Evolutionary conservation across 2,113 vertebrate genomes (phyloP), one percentile per base, ranked within the genome.

Genomic region (Xyliphius kryptos): DNA sequence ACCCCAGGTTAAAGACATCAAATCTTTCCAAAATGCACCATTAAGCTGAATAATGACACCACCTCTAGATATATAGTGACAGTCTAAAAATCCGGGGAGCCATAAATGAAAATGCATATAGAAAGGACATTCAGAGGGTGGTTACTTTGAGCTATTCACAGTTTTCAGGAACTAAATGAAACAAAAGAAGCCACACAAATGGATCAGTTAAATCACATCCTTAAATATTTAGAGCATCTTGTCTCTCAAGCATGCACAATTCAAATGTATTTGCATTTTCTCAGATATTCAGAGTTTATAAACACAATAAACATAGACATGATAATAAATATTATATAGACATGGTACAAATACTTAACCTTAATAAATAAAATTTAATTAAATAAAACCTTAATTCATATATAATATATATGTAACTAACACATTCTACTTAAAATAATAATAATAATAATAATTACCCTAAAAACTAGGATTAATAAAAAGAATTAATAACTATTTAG

Each of bases 11-110:
- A 70, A 76, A 60, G 22, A 64, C 48, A 65, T 56, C 63, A 70
- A 72, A 71, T 74, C 66, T 68, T 74, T 21, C 19, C 36, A 17
- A 56, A 71, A 66, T 61, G 36, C 52, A 50, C 43, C 51, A 43
- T 56, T 66, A 52, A 67, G 64, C 67, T 51, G 37, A 53, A 73
- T 67, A 74, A 69, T 47, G 12, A 69, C 59, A 40, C 44, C 50
- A 68, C 58, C 60, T 67, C 32, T 21, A 32, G 46, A 59, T 51
- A 64, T 37, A 52, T 17, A 41, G 49, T 22, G 9, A 60, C 44
- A 60, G 20, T 3, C 61, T 57, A 47, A 17, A 20, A 32, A 36
- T 36, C 54, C 26, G 20, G 26, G 38, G 41, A 67, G 48, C 41
- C 53, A 47, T 43, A 60, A 68, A 72, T 17, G 13, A 46, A 11